Evolutionary conservation across 1,140 invertebrate species (phyloP).

Genomic region (Sarcophaga bullata): DNA sequence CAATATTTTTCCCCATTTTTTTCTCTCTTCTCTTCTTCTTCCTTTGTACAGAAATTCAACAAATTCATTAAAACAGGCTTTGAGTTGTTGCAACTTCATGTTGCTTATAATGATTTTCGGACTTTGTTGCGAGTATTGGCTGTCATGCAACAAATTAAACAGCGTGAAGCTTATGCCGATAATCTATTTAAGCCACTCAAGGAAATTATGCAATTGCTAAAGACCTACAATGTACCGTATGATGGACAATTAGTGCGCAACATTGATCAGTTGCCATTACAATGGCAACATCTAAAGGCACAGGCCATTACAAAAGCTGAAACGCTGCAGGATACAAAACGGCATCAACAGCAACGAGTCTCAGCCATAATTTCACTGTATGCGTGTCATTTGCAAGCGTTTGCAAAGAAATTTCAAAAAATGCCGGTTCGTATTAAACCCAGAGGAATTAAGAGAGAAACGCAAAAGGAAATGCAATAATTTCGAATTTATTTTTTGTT

Average conservation of each 20-base stretch:
- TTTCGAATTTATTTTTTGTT: background rate
- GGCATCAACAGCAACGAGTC: conserved; percentile 74
- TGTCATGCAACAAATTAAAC: conserved; percentile 72
- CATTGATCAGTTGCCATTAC: conserved; percentile 82
- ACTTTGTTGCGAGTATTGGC: conserved; percentile 67
- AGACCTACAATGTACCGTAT: conserved; percentile 80
- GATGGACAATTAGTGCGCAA: conserved; percentile 62
- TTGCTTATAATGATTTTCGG: conserved; percentile 73
- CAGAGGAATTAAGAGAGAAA: background rate
- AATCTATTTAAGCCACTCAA: conserved; percentile 86
- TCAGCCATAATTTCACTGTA: conserved; percentile 80
- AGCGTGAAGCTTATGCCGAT: conserved; percentile 71
- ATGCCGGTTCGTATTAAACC: conserved; percentile 64
- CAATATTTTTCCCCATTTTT: background rate
- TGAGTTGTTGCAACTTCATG: conserved; percentile 69
- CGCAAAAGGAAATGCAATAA: background rate
- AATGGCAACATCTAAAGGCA: conserved; percentile 91
- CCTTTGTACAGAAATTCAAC: conserved; percentile 66
- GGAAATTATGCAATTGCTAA: conserved; percentile 79
- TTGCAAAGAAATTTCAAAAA: conserved; percentile 73
- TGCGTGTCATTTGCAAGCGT: conserved; percentile 77
- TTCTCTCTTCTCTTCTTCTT: background rate
- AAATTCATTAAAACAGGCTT: conserved; percentile 71
- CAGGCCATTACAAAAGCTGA: conserved; percentile 83
- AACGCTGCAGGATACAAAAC: conserved; percentile 79